A percentile compares a stretch with the other conserved stretches of the same genome.
These are phyloP conservation scores for Phalacrocorax aristotelis DNA, from an alignment of 2,113 vertebrate genomes.

Conservation along the genomic window DNA sequence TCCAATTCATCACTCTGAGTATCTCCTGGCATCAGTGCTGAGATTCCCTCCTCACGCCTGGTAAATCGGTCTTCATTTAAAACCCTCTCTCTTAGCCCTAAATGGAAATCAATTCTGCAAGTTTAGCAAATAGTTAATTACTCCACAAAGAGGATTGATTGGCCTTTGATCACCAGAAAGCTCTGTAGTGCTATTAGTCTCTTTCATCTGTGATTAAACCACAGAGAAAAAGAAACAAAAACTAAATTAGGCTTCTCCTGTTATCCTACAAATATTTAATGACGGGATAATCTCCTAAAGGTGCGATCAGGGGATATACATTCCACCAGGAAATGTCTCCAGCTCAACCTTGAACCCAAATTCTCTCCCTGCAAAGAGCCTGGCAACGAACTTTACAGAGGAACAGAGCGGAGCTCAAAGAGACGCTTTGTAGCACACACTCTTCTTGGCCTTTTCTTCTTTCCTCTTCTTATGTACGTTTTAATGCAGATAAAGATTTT, in stretches of 20 bases:
- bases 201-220: slow-evolving; percentile 89
- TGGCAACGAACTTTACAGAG: slow-evolving; percentile 65
- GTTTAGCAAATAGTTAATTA: slow-evolving; percentile 95
- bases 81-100: slow-evolving; percentile 86
- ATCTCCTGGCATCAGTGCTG: slow-evolving; percentile 80
- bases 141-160: slow-evolving; percentile 88
- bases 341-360: slow-evolving; percentile 74
- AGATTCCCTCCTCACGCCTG: slow-evolving; percentile 79
- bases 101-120: slow-evolving; percentile 91
- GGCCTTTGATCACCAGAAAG: slow-evolving; percentile 83
- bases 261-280: slow-evolving; percentile 88
- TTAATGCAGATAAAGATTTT: slow-evolving; percentile 75
- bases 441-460: slow-evolving; percentile 72
- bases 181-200: slow-evolving; percentile 84
- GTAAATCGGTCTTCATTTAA: slow-evolving; percentile 89
- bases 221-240: slow-evolving; percentile 87
- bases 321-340: slow-evolving; percentile 67
- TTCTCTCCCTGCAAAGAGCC: slow-evolving; percentile 60
- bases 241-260: slow-evolving; percentile 86
- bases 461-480: slow-evolving; percentile 69
- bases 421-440: slow-evolving; percentile 66
- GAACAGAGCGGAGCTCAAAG: slow-evolving; percentile 67
- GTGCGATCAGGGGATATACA: slow-evolving; percentile 74
- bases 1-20: slow-evolving; percentile 81
- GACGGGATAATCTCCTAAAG: slow-evolving; percentile 83